Base-by-base conservation (phyloP, 2,113 vertebrate genomes). In the Charadrius vociferus region DNA sequence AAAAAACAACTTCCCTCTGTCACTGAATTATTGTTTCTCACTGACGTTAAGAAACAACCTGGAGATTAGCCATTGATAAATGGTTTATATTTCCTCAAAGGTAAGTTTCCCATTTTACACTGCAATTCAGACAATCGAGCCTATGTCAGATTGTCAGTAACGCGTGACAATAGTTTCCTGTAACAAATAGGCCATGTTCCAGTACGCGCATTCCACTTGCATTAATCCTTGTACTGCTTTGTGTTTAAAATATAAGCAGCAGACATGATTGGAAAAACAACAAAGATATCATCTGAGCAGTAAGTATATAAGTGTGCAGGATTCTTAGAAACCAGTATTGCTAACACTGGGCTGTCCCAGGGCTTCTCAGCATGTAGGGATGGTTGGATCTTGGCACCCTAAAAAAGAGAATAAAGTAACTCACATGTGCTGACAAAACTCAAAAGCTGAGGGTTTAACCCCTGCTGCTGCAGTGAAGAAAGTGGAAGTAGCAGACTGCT, bases 1-100 rank as follows among this genome's bases (percentile, higher is more conserved):
- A 94, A 94, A 96, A 89, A 8, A 0, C 36, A 88, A 34, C 58
- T 82, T 87, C 45, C 68, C 41, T 68, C 66, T 82, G 62, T 53
- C 74, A 61, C 39, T 75, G 80, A 77, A 93, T 88, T 81, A 90
- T 73, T 92, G 34, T 80, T 93, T 89, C 68, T 84, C 22, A 18
- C 41, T 78, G 81, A 79, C 0, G 1, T 87, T 81, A 79, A 87
- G 56, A 95, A 96, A 91, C 77, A 96, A 47, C 36, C 34, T 89
- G 81, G 73, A 95, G 91, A 94, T 93, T 63, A 94, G 77, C 70
- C 89, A 91, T 15, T 94, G 96, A 95, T 81, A 95, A 96, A 94
- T 58, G 84, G 87, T 90, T 93, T 90, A 3, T 82, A 39, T 74
- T 93, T 96, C 92, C 56, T 83, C 81, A 91, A 85, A 95, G 74